Percentiles rank a stretch among this genome's conserved stretches.
Conservation (phyloP, 1,140 invertebrate genomes). For the Orussus abietinus region DNA sequence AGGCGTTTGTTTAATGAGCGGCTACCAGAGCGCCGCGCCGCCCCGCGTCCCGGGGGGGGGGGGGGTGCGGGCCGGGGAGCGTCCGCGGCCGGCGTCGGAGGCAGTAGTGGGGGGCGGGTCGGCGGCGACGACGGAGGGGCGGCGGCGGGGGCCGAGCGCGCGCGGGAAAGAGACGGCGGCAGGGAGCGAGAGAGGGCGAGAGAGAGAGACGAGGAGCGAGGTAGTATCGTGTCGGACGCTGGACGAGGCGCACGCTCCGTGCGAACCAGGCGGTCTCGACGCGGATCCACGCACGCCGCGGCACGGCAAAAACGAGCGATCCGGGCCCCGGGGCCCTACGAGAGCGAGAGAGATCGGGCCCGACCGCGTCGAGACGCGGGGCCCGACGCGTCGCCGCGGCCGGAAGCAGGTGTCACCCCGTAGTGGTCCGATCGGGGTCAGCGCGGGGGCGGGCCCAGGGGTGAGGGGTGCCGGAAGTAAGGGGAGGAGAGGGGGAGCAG, state of each 20-base stretch:
- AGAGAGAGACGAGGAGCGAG: constrained; percentile 40
- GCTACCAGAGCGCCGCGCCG: constrained; percentile 19
- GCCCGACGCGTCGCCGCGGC: constrained; percentile 12
- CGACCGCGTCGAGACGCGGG: constrained; percentile 38
- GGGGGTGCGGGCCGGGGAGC: constrained; percentile 10
- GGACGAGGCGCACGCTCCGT: constrained; percentile 49
- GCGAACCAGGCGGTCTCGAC: constrained; percentile 40
- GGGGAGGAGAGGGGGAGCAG: background rate
- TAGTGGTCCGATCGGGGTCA: too few species aligned
- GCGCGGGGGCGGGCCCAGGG: constrained; percentile 24
- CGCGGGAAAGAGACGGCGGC: constrained; percentile 32
- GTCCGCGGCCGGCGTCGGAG: constrained; percentile 14
- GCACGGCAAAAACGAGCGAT: too few species aligned
- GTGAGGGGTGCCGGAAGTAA: constrained; percentile 18
- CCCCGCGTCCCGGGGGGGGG: constrained; percentile 4
- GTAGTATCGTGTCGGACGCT: constrained; percentile 52
- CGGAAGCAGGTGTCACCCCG: too few species aligned
- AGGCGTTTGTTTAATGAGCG: constrained; percentile 33
- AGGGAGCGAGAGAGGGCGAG: constrained; percentile 30
- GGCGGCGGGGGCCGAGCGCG: constrained; percentile 35
- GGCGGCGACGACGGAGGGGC: constrained; percentile 13
- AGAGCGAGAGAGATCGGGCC: too few species aligned
- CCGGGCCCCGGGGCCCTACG: too few species aligned
- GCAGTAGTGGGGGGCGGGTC: constrained; percentile 14
- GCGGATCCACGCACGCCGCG: constrained; percentile 27